phyloP scores from a whole-genome alignment of 2,888 invertebrate genomes.

The Eupsilia transversa region DNA sequence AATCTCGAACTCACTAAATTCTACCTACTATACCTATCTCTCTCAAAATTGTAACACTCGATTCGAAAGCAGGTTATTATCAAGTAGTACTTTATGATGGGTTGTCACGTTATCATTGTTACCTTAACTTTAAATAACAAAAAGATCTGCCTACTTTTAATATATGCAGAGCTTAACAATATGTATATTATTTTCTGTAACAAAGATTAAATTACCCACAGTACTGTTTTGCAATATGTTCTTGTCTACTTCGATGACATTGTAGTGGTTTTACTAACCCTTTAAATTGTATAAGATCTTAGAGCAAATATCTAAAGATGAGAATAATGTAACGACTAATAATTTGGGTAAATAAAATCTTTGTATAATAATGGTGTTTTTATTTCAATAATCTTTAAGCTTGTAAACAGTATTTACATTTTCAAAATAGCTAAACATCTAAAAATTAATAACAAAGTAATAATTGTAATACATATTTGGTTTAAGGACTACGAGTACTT shows the following conservation, averaged over 20 bases:
- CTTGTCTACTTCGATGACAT: background rate
- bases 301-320: background rate
- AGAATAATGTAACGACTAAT: background rate
- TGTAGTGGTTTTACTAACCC: background rate
- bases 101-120: background rate
- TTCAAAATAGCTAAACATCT: slow-evolving; percentile 77
- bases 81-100: background rate
- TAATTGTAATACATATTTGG: slow-evolving; percentile 84
- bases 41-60: background rate
- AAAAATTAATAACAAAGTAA: slow-evolving; percentile 83
- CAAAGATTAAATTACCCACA: background rate
- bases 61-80: background rate
- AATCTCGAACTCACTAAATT: background rate
- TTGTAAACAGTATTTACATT: slow-evolving; percentile 73
- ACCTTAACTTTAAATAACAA: background rate
- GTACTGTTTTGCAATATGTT: background rate
- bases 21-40: background rate
- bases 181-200: background rate
- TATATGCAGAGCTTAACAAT: background rate
- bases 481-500: slow-evolving; percentile 80
- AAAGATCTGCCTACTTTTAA: background rate
- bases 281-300: background rate
- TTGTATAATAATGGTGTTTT: slow-evolving; percentile 70
- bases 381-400: slow-evolving; percentile 79
- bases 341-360: slow-evolving; percentile 77